Evolutionary conservation across 1,140 invertebrate species (phyloP).

Genomic region (Drosophila hydei): DNA sequence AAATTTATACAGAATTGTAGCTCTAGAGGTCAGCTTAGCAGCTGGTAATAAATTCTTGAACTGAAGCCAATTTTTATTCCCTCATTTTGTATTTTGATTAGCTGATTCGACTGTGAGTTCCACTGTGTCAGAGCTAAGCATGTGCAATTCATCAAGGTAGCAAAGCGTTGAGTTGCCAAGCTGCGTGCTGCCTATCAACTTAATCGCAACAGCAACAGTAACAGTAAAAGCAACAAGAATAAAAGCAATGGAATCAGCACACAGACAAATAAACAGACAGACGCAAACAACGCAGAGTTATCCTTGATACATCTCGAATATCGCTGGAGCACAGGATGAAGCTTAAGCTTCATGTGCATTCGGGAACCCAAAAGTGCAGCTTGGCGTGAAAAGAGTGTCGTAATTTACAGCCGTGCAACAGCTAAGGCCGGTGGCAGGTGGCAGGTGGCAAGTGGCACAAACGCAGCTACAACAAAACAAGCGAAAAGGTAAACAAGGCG

Average conservation of each 20-base stretch:
- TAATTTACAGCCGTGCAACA: slow-evolving; percentile 67
- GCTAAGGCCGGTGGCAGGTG: slow-evolving; percentile 37
- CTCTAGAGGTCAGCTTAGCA: too few species aligned
- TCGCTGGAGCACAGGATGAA: slow-evolving; percentile 5
- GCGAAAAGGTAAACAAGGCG: slow-evolving; percentile 36
- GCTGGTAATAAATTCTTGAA: too few species aligned
- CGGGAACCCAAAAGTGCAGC: slow-evolving; percentile 69
- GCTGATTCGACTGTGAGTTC: background rate
- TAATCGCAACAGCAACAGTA: slow-evolving; percentile 54
- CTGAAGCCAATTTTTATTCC: too few species aligned
- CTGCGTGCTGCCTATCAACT: slow-evolving; percentile 72
- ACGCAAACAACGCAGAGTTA: slow-evolving; percentile 36
- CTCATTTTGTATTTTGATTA: too few species aligned
- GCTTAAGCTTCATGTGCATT: slow-evolving; percentile 21
- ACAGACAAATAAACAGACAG: slow-evolving; percentile 5
- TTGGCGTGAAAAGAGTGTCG: slow-evolving; percentile 74
- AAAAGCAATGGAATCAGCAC: slow-evolving; percentile 18
- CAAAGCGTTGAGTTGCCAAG: slow-evolving; percentile 45
- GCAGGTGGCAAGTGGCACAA: slow-evolving; percentile 47
- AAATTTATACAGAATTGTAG: too few species aligned
- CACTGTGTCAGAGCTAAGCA: slow-evolving; percentile 29
- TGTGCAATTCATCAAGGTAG: slow-evolving; percentile 61
- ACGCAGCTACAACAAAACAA: slow-evolving; percentile 12
- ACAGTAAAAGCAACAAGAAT: slow-evolving; percentile 24
- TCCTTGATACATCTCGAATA: slow-evolving; percentile 35